Percentiles rank a stretch among this genome's conserved stretches.
These are phyloP conservation scores for Ciconia maguari DNA, from an alignment of 2,113 vertebrate genomes.

Conservation along the genomic window DNA sequence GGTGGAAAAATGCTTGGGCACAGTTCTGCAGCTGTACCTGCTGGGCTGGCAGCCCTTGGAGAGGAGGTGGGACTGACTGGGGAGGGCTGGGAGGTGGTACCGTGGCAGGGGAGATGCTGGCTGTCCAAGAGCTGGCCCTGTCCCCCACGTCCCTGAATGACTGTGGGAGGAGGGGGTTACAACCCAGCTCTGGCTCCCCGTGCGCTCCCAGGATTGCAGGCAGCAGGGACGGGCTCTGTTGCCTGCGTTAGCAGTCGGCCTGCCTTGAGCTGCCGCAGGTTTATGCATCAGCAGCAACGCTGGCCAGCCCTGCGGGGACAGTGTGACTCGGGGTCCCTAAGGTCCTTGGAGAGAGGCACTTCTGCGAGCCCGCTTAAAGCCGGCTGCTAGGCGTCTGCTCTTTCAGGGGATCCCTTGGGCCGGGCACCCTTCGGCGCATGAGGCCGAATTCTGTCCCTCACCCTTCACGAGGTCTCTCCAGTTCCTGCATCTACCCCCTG, in stretches of 20 bases:
- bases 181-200: neutral
- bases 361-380: neutral
- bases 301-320: neutral
- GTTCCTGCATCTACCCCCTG: neutral
- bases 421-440: rapidly evolving
- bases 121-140: neutral
- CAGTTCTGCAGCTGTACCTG: neutral
- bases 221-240: neutral
- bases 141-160: neutral
- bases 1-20: neutral
- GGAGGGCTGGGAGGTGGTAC: neutral
- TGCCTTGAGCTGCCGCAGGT: rapidly evolving
- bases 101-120: neutral
- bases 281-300: rapidly evolving
- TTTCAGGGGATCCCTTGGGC: neutral
- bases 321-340: rapidly evolving
- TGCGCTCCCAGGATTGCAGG: rapidly evolving
- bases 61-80: neutral
- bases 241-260: rapidly evolving
- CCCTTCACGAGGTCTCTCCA: neutral
- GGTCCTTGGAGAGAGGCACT: neutral
- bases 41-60: neutral
- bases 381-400: neutral
- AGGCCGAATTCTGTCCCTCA: neutral
- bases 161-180: neutral